A percentile compares a stretch with the other conserved stretches of the same genome.
Evolutionary conservation across 2,888 invertebrate genomes (phyloP).

Genomic region (Therioaphis trifolii): DNA sequence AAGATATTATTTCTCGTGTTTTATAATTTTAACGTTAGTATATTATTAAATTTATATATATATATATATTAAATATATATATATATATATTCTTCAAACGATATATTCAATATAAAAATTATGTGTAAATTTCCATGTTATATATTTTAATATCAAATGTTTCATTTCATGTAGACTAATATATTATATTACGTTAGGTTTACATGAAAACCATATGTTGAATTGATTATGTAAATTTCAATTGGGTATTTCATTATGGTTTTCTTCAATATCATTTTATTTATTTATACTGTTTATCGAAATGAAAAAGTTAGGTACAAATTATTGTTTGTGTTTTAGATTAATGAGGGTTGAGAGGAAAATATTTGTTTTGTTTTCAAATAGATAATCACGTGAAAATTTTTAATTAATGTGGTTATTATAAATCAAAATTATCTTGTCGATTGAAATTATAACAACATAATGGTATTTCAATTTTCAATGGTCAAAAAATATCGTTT

Average conservation of each 20-base stretch:
- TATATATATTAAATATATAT: too few species aligned
- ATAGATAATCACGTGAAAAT: neutral
- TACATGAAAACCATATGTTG: neutral
- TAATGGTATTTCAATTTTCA: neutral
- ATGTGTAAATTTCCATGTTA: too few species aligned
- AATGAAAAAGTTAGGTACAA: neutral
- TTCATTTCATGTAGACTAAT: too few species aligned
- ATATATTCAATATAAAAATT: too few species aligned
- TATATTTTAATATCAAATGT: too few species aligned
- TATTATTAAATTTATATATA: too few species aligned
- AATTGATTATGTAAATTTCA: neutral
- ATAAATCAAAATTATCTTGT: neutral
- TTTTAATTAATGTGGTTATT: neutral
- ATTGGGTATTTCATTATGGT: neutral
- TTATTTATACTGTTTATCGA: neutral
- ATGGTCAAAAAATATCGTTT: too few species aligned
- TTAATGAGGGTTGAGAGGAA: neutral
- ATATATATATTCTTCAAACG: too few species aligned
- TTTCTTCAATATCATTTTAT: neutral
- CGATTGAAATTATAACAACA: neutral
- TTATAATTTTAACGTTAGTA: too few species aligned
- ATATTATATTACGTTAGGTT: too few species aligned
- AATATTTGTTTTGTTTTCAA: slow-evolving; percentile 12
- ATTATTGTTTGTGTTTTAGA: neutral
- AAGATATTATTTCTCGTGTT: too few species aligned